Percentiles rank a stretch among this genome's conserved stretches.
Conservation (phyloP, 2,888 invertebrate species). For the Lochmaea crataegi region DNA sequence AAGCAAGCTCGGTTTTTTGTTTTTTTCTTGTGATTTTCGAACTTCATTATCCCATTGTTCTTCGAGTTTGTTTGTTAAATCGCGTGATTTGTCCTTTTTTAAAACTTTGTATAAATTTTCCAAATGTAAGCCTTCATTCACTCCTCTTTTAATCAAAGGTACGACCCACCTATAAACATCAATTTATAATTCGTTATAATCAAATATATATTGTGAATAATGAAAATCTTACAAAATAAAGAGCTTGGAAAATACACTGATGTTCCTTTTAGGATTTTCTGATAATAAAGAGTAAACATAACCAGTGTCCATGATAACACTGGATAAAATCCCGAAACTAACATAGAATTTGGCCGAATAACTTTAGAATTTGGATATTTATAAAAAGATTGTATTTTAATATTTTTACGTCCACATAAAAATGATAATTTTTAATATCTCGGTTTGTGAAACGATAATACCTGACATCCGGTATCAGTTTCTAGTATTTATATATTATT, state of each 20-base stretch:
- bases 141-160: conserved; percentile 66
- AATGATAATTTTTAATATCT: not conserved
- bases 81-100: conserved; percentile 71
- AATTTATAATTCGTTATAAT: not conserved
- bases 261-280: not conserved
- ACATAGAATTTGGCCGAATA: too few relatives aligned
- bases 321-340: too few relatives aligned
- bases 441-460: not conserved
- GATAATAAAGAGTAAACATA: conserved; percentile 3
- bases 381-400: not conserved
- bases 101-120: conserved; percentile 74
- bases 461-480: not conserved
- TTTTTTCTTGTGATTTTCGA: conserved; percentile 27
- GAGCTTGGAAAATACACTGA: not conserved
- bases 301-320: not conserved
- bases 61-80: conserved; percentile 68
- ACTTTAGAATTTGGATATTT: too few relatives aligned
- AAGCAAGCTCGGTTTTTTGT: conserved; percentile 42
- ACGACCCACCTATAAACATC: conserved; percentile 57
- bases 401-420: too few relatives aligned
- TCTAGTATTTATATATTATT: not conserved
- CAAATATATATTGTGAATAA: not conserved
- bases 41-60: conserved; percentile 60
- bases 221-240: not conserved
- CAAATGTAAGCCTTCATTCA: conserved; percentile 71